A percentile compares a stretch with the other conserved stretches of the same genome.
Conservation (phyloP, 2,113 vertebrate genomes). For the Mionectes macconnelli region DNA sequence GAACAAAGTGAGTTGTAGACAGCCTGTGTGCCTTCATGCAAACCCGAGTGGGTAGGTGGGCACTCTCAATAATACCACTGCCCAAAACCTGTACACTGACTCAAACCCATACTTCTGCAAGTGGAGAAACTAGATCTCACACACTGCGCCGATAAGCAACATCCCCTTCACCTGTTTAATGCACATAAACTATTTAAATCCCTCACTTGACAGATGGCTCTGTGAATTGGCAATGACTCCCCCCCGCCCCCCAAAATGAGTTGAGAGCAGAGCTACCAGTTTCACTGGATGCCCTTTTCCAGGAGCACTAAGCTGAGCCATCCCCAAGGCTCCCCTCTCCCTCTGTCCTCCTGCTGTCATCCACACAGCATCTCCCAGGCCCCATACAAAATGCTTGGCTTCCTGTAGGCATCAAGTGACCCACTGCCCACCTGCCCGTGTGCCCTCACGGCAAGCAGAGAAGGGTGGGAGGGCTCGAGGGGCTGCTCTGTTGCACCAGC, state of each 20-base stretch:
- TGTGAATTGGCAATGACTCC: rapidly evolving
- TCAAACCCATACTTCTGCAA: background rate
- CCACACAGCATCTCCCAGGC: background rate
- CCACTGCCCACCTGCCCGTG: background rate
- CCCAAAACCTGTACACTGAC: background rate
- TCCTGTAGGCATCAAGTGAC: background rate
- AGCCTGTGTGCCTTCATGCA: rapidly evolving
- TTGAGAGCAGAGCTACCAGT: background rate
- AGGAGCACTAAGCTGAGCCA: background rate
- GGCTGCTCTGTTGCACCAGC: rapidly evolving
- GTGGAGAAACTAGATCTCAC: background rate
- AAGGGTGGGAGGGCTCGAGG: background rate
- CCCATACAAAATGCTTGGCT: background rate
- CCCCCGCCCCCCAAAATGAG: rapidly evolving
- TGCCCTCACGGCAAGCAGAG: background rate
- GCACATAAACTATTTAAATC: background rate
- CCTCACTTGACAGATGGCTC: background rate
- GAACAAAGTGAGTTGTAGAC: background rate
- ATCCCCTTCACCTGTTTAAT: background rate
- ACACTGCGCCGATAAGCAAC: background rate
- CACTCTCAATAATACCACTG: background rate
- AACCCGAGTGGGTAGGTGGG: background rate
- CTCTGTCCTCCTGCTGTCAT: background rate
- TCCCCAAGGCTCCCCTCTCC: background rate
- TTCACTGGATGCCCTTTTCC: background rate